Percentiles rank a stretch among this genome's conserved stretches.
These are phyloP conservation scores for Agapornis roseicollis DNA, from an alignment of 2,113 vertebrate genomes.

Conservation along the genomic window DNA sequence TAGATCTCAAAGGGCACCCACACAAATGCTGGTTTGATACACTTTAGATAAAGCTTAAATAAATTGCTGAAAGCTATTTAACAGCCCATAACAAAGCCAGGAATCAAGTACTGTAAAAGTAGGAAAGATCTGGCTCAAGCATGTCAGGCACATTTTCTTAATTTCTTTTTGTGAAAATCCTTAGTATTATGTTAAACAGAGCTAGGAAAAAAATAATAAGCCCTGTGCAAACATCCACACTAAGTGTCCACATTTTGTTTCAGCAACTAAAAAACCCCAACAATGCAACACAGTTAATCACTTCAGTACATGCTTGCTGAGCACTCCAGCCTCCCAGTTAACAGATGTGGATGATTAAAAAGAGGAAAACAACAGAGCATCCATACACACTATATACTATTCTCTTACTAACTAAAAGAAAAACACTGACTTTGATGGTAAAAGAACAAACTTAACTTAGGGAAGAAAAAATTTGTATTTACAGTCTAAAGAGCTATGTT, in stretches of 20 bases:
- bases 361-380: neutral
- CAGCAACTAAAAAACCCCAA: neutral
- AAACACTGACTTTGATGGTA: neutral
- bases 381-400: neutral
- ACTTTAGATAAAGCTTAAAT: neutral
- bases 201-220: neutral
- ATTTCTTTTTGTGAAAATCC: neutral
- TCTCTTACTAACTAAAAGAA: neutral
- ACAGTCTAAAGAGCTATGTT: neutral
- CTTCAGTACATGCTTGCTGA: neutral
- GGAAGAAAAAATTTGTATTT: neutral
- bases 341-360: neutral
- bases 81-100: neutral
- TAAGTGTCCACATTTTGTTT: neutral
- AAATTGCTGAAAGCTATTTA: neutral
- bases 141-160: neutral
- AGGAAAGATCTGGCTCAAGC: neutral
- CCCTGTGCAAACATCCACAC: neutral
- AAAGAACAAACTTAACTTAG: neutral
- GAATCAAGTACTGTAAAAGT: neutral
- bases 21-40: neutral
- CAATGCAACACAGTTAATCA: neutral
- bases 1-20: neutral
- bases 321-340: neutral
- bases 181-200: neutral